Conservation (phyloP, 2,113 vertebrate species). For the Echinops telfairi region DNA sequence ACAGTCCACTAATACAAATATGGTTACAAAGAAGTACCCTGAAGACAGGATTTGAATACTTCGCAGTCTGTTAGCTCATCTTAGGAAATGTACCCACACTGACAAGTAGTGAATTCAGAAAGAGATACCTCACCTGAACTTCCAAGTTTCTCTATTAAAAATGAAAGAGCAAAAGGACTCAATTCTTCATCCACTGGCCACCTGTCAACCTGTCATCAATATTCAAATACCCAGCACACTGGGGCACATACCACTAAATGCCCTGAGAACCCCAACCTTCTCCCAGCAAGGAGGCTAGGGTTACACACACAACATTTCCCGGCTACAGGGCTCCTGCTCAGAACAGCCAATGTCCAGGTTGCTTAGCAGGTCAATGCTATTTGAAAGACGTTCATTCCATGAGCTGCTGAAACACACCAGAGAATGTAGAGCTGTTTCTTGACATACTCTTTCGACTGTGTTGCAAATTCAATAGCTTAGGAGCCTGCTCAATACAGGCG, state of each 20-base stretch:
- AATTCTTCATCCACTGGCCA: conserved; percentile 49
- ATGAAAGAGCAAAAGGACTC: neutral
- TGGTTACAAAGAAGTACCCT: neutral
- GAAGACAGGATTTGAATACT: neutral
- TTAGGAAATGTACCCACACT: conserved; percentile 27
- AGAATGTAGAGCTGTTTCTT: conserved; percentile 62
- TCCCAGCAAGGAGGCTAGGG: neutral
- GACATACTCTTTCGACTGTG: conserved; percentile 46
- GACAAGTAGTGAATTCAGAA: conserved; percentile 32
- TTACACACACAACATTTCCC: neutral
- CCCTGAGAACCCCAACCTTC: neutral
- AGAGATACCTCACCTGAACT: conserved; percentile 2
- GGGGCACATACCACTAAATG: neutral
- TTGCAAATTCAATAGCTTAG: neutral
- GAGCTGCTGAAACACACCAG: conserved; percentile 40
- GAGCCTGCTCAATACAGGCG: neutral
- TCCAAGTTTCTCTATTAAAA: conserved; percentile 33
- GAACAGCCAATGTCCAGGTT: conserved; percentile 59
- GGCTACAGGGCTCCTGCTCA: neutral
- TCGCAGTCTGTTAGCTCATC: neutral
- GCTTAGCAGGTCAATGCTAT: conserved; percentile 55
- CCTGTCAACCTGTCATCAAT: conserved; percentile 56
- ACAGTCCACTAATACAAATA: neutral
- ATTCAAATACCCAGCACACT: conserved; percentile 58
- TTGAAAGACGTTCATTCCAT: conserved; percentile 73